A percentile compares a stretch with the other conserved stretches of the same genome.
Evolutionary conservation across 2,113 vertebrate genomes (phyloP).

Genomic region (Menura novaehollandiae): DNA sequence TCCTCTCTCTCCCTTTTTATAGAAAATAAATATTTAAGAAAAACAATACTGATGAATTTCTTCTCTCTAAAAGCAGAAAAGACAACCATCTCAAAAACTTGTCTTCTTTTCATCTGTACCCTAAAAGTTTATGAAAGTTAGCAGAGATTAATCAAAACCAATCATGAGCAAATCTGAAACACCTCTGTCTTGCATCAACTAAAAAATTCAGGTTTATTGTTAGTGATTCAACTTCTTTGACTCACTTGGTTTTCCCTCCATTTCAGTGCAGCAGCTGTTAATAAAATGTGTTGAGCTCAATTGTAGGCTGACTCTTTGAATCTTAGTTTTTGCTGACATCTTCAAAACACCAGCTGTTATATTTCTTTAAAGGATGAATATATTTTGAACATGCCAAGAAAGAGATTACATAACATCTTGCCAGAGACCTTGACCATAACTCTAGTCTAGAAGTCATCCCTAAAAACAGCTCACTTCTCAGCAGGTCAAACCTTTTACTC

Average conservation of each 20-base stretch:
- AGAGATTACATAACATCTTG: neutral
- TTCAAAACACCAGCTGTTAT: slow-evolving; percentile 22
- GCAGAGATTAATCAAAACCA: neutral
- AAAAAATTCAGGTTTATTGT: neutral
- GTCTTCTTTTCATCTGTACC: neutral
- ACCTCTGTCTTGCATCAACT: neutral
- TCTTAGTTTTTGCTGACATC: neutral
- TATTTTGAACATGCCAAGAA: neutral
- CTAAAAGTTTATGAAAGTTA: neutral
- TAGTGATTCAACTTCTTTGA: neutral
- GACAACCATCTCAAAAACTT: neutral
- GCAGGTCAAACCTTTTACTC: neutral
- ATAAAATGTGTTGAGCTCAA: neutral
- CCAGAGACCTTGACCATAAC: neutral
- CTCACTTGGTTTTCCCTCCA: neutral
- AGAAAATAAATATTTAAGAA: neutral
- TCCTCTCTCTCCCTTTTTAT: neutral
- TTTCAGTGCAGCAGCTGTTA: neutral
- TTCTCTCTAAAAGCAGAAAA: neutral
- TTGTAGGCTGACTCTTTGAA: neutral
- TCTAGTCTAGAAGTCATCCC: neutral
- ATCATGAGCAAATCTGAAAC: neutral
- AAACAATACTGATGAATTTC: neutral
- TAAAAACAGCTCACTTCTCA: neutral
- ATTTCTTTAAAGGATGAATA: slow-evolving; percentile 7